phyloP scores from a whole-genome alignment of 2,888 invertebrate species.

The Orthosia gothica region DNA sequence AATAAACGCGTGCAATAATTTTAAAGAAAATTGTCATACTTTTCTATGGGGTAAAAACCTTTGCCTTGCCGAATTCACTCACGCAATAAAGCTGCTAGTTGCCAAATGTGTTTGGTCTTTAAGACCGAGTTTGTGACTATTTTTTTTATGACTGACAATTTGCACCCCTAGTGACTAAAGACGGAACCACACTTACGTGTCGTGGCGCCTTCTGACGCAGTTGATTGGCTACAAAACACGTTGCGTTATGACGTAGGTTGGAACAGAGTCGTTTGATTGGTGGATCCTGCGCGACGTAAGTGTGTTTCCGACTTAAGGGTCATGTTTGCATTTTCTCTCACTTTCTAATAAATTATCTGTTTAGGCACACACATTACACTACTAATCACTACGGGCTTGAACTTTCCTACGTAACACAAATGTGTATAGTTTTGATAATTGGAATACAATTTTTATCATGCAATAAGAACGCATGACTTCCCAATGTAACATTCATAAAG shows the following conservation, averaged over 20 bases:
- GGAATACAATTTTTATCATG: neutral
- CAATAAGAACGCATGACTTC: constrained; percentile 3
- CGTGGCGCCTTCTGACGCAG: too few species aligned
- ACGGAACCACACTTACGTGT: too few species aligned
- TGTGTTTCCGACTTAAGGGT: too few species aligned
- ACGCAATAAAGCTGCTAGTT: too few species aligned
- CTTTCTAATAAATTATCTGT: constrained; percentile 29
- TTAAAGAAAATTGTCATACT: too few species aligned
- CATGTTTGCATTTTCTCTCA: constrained; percentile 17
- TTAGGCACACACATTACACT: constrained; percentile 32
- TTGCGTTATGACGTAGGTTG: too few species aligned
- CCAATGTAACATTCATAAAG: constrained; percentile 24
- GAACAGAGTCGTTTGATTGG: too few species aligned
- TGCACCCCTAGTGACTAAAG: neutral
- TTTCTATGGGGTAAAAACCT: too few species aligned
- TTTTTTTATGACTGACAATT: neutral
- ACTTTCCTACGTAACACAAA: neutral
- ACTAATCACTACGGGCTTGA: neutral
- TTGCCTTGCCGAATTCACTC: too few species aligned
- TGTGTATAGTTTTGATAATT: constrained; percentile 7
- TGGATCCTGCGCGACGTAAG: too few species aligned
- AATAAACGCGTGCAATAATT: too few species aligned
- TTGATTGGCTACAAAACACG: too few species aligned
- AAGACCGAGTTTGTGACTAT: neutral
- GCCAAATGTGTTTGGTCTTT: neutral